Percentiles rank a stretch among this genome's conserved stretches.
Evolutionary conservation across 1,140 invertebrate species (phyloP).

Genomic region (Drosophila lini): DNA sequence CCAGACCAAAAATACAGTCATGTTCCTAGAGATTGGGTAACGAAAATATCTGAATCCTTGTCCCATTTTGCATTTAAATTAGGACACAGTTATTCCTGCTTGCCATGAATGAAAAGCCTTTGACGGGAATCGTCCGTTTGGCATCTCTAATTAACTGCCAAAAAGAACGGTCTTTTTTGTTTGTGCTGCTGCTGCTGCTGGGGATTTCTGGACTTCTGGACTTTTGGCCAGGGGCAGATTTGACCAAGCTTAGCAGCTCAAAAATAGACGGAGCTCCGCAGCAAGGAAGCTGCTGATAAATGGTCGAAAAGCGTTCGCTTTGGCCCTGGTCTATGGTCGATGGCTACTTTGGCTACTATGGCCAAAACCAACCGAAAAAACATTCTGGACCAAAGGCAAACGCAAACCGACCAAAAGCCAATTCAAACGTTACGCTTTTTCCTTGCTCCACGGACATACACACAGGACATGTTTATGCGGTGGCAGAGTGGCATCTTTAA

Average conservation of each 20-base stretch:
- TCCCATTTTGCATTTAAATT: not conserved
- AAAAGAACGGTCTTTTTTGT: conserved; percentile 2
- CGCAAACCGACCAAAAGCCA: conserved; percentile 41
- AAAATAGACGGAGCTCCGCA: conserved; percentile 6
- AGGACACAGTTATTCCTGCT: not conserved
- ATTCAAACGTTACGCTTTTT: conserved; percentile 42
- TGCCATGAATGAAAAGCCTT: conserved; percentile 36
- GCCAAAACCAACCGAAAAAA: conserved; percentile 26
- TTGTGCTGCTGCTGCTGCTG: not conserved
- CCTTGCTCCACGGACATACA: conserved; percentile 3
- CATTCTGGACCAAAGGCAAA: conserved; percentile 18
- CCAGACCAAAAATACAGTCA: not conserved
- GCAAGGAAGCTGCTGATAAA: conserved; percentile 51
- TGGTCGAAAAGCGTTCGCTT: conserved; percentile 39
- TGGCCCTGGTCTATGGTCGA: conserved; percentile 10
- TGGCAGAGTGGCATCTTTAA: not conserved
- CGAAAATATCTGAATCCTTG: too few relatives aligned
- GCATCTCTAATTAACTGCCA: conserved; percentile 55
- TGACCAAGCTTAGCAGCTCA: conserved; percentile 29
- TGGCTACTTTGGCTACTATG: not conserved
- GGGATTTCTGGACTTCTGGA: conserved; percentile 15
- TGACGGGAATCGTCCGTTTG: conserved; percentile 8
- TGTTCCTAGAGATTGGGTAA: not conserved
- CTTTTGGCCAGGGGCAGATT: conserved; percentile 26
- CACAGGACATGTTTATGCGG: conserved; percentile 5